Evolutionary conservation across 2,797 vertebrate genomes (phyloP).

Genomic region (Tapirus indicus): DNA sequence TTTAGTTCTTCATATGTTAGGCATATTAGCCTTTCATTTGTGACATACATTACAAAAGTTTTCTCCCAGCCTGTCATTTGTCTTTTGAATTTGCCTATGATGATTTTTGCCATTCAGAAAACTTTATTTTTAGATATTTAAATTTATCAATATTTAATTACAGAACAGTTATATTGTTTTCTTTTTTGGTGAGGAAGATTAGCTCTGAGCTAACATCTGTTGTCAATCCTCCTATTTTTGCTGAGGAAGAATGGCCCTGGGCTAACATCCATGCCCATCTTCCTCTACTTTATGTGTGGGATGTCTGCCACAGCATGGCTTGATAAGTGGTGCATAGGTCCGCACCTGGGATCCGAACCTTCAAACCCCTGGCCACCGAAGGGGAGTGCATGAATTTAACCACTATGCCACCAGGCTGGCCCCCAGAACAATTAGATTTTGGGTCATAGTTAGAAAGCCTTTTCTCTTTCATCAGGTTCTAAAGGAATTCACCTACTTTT

Average conservation of each 20-base stretch:
- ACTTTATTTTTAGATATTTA: constrained; percentile 33
- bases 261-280: too few relatives aligned
- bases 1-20: background rate
- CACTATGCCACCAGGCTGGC: too few relatives aligned
- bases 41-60: constrained; percentile 40
- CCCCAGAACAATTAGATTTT: background rate
- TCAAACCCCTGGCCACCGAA: too few relatives aligned
- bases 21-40: constrained; percentile 29
- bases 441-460: background rate
- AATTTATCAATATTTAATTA: constrained; percentile 27
- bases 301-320: too few relatives aligned
- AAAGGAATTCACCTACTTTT: background rate
- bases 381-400: too few relatives aligned
- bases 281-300: too few relatives aligned
- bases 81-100: constrained; percentile 11
- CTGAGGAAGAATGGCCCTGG: too few relatives aligned
- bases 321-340: too few relatives aligned
- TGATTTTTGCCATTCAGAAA: background rate
- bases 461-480: background rate
- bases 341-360: too few relatives aligned
- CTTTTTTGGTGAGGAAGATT: too few relatives aligned
- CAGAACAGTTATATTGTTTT: background rate
- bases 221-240: too few relatives aligned
- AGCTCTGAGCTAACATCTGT: too few relatives aligned
- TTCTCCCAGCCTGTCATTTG: background rate